phyloP scores from a whole-genome alignment of 2,113 vertebrate species.

The Zosterops borbonicus region DNA sequence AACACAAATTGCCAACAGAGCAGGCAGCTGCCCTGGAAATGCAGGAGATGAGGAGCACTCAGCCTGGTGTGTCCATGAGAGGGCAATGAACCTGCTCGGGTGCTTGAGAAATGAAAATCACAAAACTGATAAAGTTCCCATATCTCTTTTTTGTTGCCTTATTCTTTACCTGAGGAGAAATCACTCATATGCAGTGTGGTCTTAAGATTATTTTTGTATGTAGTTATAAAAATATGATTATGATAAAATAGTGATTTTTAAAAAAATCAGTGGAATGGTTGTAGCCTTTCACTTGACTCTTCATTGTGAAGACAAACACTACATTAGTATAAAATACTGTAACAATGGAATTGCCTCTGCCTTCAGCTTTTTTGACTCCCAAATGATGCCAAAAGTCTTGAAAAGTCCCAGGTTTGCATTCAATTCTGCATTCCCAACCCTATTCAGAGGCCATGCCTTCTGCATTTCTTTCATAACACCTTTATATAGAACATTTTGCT shows the following conservation, averaged over 20 bases:
- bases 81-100: background rate
- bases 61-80: background rate
- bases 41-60: background rate
- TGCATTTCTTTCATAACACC: background rate
- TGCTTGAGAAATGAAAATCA: background rate
- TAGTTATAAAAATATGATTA: background rate
- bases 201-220: background rate
- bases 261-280: background rate
- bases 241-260: background rate
- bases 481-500: background rate
- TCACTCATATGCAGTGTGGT: too few relatives aligned
- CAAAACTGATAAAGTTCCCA: too few relatives aligned
- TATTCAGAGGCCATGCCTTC: background rate
- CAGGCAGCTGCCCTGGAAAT: background rate
- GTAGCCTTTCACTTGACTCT: background rate
- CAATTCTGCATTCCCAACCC: background rate
- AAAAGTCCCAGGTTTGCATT: background rate
- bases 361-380: background rate
- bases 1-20: background rate
- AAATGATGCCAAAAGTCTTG: background rate
- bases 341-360: background rate
- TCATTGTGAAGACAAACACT: background rate
- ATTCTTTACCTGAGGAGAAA: background rate
- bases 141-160: background rate
- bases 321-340: background rate